Evolutionary conservation across 2,113 vertebrate species (phyloP).

Genomic region (Rattus rattus): DNA sequence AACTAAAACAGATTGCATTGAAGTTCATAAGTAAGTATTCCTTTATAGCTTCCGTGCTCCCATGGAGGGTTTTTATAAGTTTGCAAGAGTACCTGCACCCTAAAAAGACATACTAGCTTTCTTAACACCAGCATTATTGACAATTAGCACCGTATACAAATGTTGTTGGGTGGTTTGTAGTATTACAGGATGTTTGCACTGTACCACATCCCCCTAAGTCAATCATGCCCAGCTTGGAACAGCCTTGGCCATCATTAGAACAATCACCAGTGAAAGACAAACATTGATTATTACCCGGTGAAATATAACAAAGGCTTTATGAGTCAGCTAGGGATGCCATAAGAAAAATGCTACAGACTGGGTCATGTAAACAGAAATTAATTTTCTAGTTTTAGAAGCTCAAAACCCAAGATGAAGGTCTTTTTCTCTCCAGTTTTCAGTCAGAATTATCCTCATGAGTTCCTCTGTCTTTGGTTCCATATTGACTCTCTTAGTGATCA

Average conservation of each 20-base stretch:
- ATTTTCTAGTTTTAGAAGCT: not conserved
- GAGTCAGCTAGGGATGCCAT: not conserved
- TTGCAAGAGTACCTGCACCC: not conserved
- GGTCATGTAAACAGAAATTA: not conserved
- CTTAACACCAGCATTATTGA: not conserved
- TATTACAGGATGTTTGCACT: not conserved
- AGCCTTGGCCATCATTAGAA: not conserved
- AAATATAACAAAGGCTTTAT: not conserved
- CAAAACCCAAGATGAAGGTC: not conserved
- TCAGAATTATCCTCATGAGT: not conserved
- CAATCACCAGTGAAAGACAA: not conserved
- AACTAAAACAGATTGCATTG: not conserved
- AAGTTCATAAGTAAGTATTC: not conserved
- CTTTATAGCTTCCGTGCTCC: not conserved
- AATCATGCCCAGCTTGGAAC: not conserved
- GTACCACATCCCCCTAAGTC: not conserved
- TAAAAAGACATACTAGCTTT: not conserved
- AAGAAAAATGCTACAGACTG: not conserved
- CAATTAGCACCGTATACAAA: not conserved
- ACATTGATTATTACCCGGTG: not conserved
- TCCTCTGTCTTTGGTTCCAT: not conserved
- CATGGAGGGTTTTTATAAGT: not conserved
- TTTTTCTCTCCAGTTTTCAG: not conserved
- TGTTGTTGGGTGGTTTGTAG: not conserved
- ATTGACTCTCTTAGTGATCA: not conserved